Evolutionary conservation across 2,888 invertebrate genomes (phyloP).

Genomic region (Crematogaster levior): DNA sequence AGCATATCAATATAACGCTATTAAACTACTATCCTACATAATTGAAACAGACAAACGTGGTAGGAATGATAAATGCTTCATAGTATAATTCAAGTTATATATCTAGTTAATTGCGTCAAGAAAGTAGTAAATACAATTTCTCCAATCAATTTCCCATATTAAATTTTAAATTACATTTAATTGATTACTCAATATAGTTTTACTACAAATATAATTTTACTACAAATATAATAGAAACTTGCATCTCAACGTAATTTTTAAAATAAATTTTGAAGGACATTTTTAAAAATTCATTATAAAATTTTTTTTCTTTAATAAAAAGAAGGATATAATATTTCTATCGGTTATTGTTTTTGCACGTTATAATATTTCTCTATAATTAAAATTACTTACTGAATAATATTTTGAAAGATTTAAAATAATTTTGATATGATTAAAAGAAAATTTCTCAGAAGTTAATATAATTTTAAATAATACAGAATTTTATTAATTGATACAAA

Average conservation of each 20-base stretch:
- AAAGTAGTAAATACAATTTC: conserved; percentile 15
- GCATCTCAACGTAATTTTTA: neutral
- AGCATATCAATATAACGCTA: conserved; percentile 33
- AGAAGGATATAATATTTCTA: neutral
- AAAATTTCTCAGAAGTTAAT: neutral
- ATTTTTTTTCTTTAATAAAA: too few relatives aligned
- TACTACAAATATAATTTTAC: neutral
- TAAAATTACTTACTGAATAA: neutral
- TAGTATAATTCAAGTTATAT: conserved; percentile 19
- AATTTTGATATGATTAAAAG: neutral
- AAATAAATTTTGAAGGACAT: conserved; percentile 3
- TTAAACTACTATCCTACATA: conserved; percentile 15
- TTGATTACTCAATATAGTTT: neutral
- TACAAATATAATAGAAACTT: neutral
- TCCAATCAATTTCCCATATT: neutral
- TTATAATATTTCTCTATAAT: too few relatives aligned
- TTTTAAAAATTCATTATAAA: neutral
- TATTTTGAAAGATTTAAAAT: neutral
- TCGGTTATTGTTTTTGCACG: too few relatives aligned
- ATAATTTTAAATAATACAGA: neutral
- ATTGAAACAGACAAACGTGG: conserved; percentile 20
- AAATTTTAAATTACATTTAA: neutral
- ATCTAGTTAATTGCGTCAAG: neutral
- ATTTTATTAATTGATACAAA: conserved; percentile 24
- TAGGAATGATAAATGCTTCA: conserved; percentile 30